These are phyloP conservation scores for Linnaemya tessellans DNA, from an alignment of 2,888 invertebrate species.

Conservation along the genomic window DNA sequence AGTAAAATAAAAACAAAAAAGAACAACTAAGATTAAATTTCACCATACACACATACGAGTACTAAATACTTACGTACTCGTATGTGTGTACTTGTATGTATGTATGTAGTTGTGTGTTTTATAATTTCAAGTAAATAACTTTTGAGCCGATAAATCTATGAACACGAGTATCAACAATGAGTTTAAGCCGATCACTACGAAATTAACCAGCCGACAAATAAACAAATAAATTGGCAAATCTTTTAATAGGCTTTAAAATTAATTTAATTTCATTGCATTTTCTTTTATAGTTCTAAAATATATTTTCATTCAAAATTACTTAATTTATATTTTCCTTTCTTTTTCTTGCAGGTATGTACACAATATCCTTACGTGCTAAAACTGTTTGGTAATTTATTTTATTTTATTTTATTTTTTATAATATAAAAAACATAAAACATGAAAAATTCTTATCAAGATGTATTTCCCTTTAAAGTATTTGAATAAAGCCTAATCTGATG, in stretches of 20 bases:
- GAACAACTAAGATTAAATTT: not conserved
- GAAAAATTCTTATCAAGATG: not conserved
- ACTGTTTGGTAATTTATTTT: constrained; percentile 34
- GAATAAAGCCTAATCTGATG: not conserved
- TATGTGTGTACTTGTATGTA: not conserved
- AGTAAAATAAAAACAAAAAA: constrained; percentile 2
- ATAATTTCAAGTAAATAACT: not conserved
- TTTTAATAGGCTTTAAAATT: not conserved
- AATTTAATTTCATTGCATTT: not conserved
- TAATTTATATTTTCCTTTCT: not conserved
- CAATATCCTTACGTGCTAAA: constrained; percentile 4
- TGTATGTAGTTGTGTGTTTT: not conserved
- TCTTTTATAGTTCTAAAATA: not conserved
- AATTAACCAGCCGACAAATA: not conserved
- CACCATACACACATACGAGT: not conserved
- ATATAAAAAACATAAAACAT: not conserved
- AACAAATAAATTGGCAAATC: not conserved
- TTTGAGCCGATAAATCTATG: not conserved
- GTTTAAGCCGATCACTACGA: constrained; percentile 6
- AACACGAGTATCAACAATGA: constrained; percentile 6
- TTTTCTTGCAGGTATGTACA: constrained; percentile 60
- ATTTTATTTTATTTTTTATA: not conserved
- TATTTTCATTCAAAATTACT: not conserved
- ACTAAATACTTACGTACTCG: too few relatives aligned
- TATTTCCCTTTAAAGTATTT: not conserved